Base-by-base conservation (phyloP, 2,797 vertebrate genomes). In the Pampus argenteus region DNA sequence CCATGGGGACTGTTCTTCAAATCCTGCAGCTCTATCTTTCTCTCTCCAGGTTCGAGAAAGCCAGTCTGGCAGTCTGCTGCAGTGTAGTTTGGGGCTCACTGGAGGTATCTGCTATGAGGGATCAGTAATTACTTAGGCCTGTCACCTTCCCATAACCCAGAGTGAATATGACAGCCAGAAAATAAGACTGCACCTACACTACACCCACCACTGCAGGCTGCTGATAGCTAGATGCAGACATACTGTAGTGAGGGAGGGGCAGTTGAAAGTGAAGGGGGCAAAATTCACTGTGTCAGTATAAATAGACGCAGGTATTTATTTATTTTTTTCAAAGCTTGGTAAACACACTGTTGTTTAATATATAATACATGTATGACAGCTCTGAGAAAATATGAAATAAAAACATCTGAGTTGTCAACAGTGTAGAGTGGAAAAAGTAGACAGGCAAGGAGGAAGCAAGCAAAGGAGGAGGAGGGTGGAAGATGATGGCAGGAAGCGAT, bases 101-200 rank as follows among this genome's bases (percentile, higher is more conserved):
- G 70, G 11, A 71, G 76, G 81, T 86, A 81, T 86, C 79, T 86
- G 84, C 84, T 83, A 66, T 20, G 57, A 51, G 76, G 88, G 78
- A 89, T 88, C 84, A 78, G 89, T 87, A 91, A 92, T 90, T 87
- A 90, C 82, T 88, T 78, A 89, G 71, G 76, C 75, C 83, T 90
- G 89, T 90, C 90, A 89, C 90, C 84, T 81, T 87, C 81, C 82
- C 57, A 71, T 79, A 86, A 89, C 83, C 75, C 82, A 88, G 87
- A 91, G 81, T 83, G 79, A 89, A 91, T 89, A 90, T 87, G 90
- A 90, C 90, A 92, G 88, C 85, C 84, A 90, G 88, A 88, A 92
- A 91, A 92, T 88, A 91, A 86, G 84, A 82, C 78, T 88, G 87
- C 85, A 91, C 85, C 87, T 83, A 87, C 86, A 80, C 84, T 70